A percentile compares a stretch with the other conserved stretches of the same genome.
Evolutionary conservation across 1,140 invertebrate genomes (phyloP).

Genomic region (Drosophila nigrodunni): DNA sequence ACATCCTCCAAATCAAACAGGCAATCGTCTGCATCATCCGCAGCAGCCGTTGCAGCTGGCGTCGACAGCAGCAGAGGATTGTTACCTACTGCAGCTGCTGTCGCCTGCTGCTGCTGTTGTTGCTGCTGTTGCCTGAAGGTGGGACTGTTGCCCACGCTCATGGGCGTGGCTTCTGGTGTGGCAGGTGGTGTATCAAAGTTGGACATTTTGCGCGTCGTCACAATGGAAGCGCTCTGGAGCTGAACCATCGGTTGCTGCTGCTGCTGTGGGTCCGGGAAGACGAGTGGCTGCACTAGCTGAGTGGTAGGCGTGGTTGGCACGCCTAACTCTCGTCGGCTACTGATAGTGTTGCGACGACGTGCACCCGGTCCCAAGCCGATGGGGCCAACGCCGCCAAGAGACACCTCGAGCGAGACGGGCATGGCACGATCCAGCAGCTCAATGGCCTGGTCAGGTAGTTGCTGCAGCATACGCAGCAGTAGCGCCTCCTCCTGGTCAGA

Average conservation of each 20-base stretch:
- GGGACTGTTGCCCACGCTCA: conserved; percentile 84
- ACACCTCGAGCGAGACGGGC: conserved; percentile 63
- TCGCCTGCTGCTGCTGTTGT: conserved; percentile 29
- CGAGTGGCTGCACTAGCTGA: conserved; percentile 57
- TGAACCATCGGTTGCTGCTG: conserved; percentile 48
- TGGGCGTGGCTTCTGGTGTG: conserved; percentile 82
- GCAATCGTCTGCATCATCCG: conserved; percentile 72
- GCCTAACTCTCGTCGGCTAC: conserved; percentile 66
- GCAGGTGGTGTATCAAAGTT: conserved; percentile 83
- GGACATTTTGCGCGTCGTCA: conserved; percentile 70
- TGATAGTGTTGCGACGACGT: conserved; percentile 77
- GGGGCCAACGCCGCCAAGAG: conserved; percentile 17
- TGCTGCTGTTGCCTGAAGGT: conserved; percentile 79
- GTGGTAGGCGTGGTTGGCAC: conserved; percentile 73
- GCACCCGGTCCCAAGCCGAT: conserved; percentile 35
- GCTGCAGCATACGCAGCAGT: conserved; percentile 52
- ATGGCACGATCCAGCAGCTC: conserved; percentile 64
- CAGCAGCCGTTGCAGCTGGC: neutral
- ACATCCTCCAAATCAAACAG: conserved; percentile 82
- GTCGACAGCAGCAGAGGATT: conserved; percentile 10
- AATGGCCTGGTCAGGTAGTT: conserved; percentile 51
- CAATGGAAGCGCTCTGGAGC: conserved; percentile 32
- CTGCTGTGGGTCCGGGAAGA: conserved; percentile 49
- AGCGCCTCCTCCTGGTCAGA: conserved; percentile 70
- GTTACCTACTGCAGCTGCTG: conserved; percentile 10